Conservation (phyloP, 2,888 invertebrate genomes). For the Conomelus anceps region DNA sequence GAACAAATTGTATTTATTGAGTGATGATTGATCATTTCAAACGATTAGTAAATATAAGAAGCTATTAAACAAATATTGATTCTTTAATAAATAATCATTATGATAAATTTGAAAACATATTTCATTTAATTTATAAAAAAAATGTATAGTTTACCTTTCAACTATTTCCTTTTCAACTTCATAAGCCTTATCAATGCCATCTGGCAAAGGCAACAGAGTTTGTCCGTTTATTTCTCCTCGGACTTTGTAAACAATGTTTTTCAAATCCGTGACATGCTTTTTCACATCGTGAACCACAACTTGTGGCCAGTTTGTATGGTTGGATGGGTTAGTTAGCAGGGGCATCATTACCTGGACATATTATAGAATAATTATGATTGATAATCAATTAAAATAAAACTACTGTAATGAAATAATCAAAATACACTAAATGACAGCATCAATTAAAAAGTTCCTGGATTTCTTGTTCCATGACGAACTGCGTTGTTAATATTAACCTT, state of each 20-base stretch:
- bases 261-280: slow-evolving; percentile 59
- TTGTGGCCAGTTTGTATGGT: slow-evolving; percentile 66
- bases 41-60: too few relatives aligned
- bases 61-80: too few relatives aligned
- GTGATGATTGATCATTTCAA: too few relatives aligned
- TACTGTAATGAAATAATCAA: background rate
- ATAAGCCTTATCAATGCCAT: slow-evolving; percentile 62
- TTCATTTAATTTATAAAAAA: too few relatives aligned
- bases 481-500: too few relatives aligned
- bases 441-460: slow-evolving; percentile 2
- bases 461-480: too few relatives aligned
- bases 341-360: slow-evolving; percentile 56
- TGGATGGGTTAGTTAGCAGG: slow-evolving; percentile 60
- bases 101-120: too few relatives aligned
- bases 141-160: slow-evolving; percentile 41
- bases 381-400: background rate
- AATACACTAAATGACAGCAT: background rate
- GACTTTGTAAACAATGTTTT: slow-evolving; percentile 64
- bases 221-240: slow-evolving; percentile 79
- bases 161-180: slow-evolving; percentile 38
- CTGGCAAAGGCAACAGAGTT: slow-evolving; percentile 79
- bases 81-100: too few relatives aligned
- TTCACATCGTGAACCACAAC: slow-evolving; percentile 64
- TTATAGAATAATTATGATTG: background rate
- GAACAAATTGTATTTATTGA: too few relatives aligned